phyloP scores from a whole-genome alignment of 2,113 vertebrate species.

The Gopherus evgoodei region DNA sequence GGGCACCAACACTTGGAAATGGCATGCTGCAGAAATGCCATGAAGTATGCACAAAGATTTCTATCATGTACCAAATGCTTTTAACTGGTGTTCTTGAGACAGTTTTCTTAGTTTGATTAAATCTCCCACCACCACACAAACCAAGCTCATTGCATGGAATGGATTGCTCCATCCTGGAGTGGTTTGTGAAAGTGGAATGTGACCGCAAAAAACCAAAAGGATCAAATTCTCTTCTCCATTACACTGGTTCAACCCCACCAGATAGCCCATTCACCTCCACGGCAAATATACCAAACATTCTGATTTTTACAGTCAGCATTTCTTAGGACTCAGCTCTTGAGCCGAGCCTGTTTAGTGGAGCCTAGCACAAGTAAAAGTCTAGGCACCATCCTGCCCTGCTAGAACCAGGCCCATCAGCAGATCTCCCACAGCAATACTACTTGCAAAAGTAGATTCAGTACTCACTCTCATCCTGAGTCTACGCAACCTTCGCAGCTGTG shows the following conservation, averaged over 20 bases:
- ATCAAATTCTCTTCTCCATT: not conserved
- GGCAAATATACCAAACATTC: not conserved
- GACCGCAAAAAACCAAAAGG: not conserved
- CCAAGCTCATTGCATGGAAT: not conserved
- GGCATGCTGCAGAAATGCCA: too few relatives aligned
- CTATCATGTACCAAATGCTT: not conserved
- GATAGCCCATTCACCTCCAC: not conserved
- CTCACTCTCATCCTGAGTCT: not conserved
- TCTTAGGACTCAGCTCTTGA: not conserved
- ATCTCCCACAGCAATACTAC: rapidly evolving
- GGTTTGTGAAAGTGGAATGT: not conserved
- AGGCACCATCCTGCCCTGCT: not conserved
- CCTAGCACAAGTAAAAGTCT: not conserved
- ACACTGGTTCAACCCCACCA: not conserved
- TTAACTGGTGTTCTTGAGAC: rapidly evolving
- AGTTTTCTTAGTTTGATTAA: too few relatives aligned
- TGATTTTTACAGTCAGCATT: not conserved
- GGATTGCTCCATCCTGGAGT: not conserved
- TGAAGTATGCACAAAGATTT: not conserved
- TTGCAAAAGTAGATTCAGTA: not conserved
- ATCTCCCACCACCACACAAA: not conserved
- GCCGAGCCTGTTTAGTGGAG: not conserved
- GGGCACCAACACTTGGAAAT: not conserved
- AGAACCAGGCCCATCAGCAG: not conserved
- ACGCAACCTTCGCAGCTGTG: not conserved